These are phyloP conservation scores for Medauroidea extradentata DNA, from an alignment of 1,140 invertebrate species.

Conservation along the genomic window DNA sequence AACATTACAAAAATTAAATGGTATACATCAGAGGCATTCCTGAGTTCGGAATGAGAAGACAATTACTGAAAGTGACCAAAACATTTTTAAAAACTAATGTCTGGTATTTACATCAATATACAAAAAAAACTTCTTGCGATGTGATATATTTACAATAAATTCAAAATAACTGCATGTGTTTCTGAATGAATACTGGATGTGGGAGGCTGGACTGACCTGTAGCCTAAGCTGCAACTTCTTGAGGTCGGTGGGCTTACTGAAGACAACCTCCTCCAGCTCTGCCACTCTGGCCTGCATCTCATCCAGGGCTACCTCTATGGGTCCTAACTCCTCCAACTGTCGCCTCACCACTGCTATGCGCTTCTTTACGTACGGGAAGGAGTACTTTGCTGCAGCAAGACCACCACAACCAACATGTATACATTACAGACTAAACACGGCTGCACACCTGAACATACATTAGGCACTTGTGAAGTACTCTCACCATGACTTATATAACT, in stretches of 20 bases:
- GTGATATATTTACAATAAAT: too few species aligned
- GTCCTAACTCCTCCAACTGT: conserved; percentile 72
- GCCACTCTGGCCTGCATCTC: conserved; percentile 83
- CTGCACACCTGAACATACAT: too few species aligned
- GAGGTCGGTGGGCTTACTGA: conserved; percentile 71
- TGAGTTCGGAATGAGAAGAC: too few species aligned
- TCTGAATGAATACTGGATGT: background rate
- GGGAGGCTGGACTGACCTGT: conserved; percentile 60
- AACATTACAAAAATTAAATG: too few species aligned
- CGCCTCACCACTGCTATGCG: conserved; percentile 71
- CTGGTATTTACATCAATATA: too few species aligned
- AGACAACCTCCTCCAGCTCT: conserved; percentile 80
- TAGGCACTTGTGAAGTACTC: too few species aligned
- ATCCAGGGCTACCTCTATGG: conserved; percentile 91
- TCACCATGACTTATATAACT: too few species aligned
- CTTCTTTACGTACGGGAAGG: conserved; percentile 90
- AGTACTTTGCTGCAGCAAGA: conserved; percentile 62
- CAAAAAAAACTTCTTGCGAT: too few species aligned
- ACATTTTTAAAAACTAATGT: too few species aligned
- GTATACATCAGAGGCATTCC: too few species aligned
- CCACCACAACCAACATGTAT: background rate
- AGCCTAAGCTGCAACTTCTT: conserved; percentile 86
- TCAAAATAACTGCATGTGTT: background rate
- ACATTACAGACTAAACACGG: too few species aligned
- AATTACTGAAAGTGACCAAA: too few species aligned